A percentile compares a stretch with the other conserved stretches of the same genome.
Evolutionary conservation across 1,140 invertebrate genomes (phyloP).

Genomic region (Orius insidiosus): DNA sequence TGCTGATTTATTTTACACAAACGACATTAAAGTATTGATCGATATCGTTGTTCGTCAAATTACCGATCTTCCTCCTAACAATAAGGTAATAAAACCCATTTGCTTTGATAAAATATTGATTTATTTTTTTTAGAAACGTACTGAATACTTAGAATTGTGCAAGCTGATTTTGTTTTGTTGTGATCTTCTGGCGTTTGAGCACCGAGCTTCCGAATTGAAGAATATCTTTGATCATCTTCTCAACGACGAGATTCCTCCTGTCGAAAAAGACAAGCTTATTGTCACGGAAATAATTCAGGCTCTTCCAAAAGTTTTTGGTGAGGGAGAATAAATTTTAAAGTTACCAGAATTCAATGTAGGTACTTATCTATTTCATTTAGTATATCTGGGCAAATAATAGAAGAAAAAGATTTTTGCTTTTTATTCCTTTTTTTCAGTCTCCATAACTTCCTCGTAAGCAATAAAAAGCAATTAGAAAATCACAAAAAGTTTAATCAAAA

Average conservation of each 20-base stretch:
- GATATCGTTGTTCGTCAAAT: constrained; percentile 80
- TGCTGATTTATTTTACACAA: constrained; percentile 76
- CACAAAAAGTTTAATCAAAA: no score
- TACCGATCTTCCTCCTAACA: constrained; percentile 71
- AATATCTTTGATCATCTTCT: constrained; percentile 69
- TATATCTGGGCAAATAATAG: no score
- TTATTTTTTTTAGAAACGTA: constrained; percentile 46
- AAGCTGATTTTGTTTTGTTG: constrained; percentile 57
- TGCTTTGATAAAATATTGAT: no score
- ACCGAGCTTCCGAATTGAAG: constrained; percentile 55
- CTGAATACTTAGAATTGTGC: constrained; percentile 57
- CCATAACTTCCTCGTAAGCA: no score
- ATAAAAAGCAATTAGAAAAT: no score
- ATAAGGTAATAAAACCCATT: constrained; percentile 40
- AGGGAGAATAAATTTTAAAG: not conserved
- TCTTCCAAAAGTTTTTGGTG: constrained; percentile 41
- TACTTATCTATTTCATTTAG: no score
- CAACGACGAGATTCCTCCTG: constrained; percentile 55
- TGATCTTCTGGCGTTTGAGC: constrained; percentile 52
- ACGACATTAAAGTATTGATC: constrained; percentile 82
- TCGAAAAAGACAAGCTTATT: constrained; percentile 51
- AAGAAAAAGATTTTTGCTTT: no score
- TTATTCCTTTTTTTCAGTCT: no score
- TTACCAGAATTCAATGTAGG: no score
- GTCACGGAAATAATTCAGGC: constrained; percentile 64